These are phyloP conservation scores for Drosophila hamatofila DNA, from an alignment of 2,888 invertebrate species.

Conservation along the genomic window DNA sequence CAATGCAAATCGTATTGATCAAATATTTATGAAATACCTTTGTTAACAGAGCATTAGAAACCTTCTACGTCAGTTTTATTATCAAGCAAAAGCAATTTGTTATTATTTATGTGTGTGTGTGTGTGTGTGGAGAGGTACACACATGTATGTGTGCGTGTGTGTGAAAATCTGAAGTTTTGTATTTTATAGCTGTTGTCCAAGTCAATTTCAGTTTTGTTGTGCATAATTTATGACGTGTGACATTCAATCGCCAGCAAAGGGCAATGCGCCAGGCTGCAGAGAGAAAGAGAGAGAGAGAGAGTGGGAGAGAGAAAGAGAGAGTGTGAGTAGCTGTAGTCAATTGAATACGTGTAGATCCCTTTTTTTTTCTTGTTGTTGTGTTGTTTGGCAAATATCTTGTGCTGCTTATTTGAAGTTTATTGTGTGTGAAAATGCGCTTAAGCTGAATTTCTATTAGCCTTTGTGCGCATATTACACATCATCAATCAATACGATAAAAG, in stretches of 20 bases:
- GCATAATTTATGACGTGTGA: slow-evolving; percentile 83
- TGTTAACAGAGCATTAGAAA: neutral
- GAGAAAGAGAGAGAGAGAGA: neutral
- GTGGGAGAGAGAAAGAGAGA: neutral
- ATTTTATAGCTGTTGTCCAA: slow-evolving; percentile 55
- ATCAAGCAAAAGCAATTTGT: slow-evolving; percentile 35
- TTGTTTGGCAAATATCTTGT: slow-evolving; percentile 46
- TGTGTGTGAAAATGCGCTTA: slow-evolving; percentile 83
- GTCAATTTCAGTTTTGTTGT: slow-evolving; percentile 72
- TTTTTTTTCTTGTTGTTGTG: slow-evolving; percentile 27
- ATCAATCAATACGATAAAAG: slow-evolving; percentile 82
- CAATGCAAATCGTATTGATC: neutral
- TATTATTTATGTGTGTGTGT: slow-evolving; percentile 11
- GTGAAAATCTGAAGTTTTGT: slow-evolving; percentile 47
- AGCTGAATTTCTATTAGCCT: slow-evolving; percentile 81
- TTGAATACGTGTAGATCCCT: slow-evolving; percentile 67
- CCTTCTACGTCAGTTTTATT: slow-evolving; percentile 3
- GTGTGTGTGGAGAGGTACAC: neutral
- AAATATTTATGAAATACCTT: slow-evolving; percentile 1
- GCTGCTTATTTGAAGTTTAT: slow-evolving; percentile 81
- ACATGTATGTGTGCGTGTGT: slow-evolving; percentile 3
- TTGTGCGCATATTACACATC: slow-evolving; percentile 80
- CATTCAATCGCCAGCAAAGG: slow-evolving; percentile 74
- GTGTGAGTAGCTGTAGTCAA: slow-evolving; percentile 10
- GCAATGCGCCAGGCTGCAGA: slow-evolving; percentile 49